These are phyloP conservation scores for Lasioglossum leucozonium DNA, from an alignment of 2,888 invertebrate species.

Conservation along the genomic window DNA sequence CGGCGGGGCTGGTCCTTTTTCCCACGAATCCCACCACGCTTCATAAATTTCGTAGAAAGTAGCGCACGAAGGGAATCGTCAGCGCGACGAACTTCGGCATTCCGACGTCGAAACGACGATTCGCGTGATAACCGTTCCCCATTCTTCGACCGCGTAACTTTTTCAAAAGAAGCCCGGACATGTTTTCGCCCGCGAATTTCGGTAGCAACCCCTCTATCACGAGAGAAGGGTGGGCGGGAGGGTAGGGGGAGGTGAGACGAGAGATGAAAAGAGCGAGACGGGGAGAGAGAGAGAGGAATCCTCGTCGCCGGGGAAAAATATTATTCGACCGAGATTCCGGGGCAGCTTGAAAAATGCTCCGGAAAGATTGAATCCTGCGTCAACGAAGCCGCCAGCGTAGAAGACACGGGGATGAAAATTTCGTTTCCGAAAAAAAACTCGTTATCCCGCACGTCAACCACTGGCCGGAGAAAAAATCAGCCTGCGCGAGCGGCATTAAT, in stretches of 20 bases:
- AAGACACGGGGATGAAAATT: constrained; percentile 59
- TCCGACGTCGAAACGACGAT: constrained; percentile 1
- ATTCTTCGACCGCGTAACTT: constrained; percentile 21
- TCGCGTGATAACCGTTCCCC: constrained; percentile 28
- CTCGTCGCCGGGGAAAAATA: constrained; percentile 47
- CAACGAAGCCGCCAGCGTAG: constrained; percentile 18
- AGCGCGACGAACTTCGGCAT: constrained; percentile 6
- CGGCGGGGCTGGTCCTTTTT: not conserved
- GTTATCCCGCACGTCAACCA: constrained; percentile 42
- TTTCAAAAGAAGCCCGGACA: constrained; percentile 19
- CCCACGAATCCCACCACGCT: not conserved
- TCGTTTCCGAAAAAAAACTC: constrained; percentile 52
- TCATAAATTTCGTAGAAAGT: constrained; percentile 18
- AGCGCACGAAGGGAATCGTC: not conserved
- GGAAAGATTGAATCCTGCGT: constrained; percentile 63
- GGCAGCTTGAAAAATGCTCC: constrained; percentile 49
- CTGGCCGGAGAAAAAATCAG: constrained; percentile 36
- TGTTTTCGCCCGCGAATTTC: constrained; percentile 18
- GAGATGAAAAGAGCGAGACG: not conserved
- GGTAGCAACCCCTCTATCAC: not conserved
- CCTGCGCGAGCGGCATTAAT: constrained; percentile 40
- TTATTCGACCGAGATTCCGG: constrained; percentile 48
- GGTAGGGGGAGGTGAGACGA: too few relatives aligned
- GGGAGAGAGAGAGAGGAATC: not conserved
- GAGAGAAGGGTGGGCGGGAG: not conserved